Percentiles rank a stretch among this genome's conserved stretches.
Conservation (phyloP, 1,140 invertebrate species). For the Anthonomus grandis region DNA sequence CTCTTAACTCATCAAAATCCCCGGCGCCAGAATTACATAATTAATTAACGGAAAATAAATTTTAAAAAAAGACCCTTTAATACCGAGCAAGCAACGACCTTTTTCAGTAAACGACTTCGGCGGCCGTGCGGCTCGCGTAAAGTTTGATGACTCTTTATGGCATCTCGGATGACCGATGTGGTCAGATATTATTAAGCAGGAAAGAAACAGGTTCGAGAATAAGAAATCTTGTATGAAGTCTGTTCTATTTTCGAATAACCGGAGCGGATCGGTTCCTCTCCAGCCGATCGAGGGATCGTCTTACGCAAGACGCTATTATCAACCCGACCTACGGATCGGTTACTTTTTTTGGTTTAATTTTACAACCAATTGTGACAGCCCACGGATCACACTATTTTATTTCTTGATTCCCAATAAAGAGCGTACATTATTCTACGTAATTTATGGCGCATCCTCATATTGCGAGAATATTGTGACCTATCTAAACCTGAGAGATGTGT, state of each 20-base stretch:
- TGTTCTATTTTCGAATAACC: conserved; percentile 25
- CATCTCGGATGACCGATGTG: conserved; percentile 28
- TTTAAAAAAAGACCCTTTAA: conserved; percentile 14
- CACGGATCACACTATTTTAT: too few relatives aligned
- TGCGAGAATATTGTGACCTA: too few relatives aligned
- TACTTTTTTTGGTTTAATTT: conserved; percentile 11
- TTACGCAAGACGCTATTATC: conserved; percentile 25
- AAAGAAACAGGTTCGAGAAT: conserved; percentile 25
- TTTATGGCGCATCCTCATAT: too few relatives aligned
- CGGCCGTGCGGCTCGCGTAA: conserved; percentile 19
- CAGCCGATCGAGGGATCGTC: conserved; percentile 17
- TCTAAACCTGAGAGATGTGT: too few relatives aligned
- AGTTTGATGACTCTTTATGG: conserved; percentile 30
- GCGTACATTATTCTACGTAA: too few relatives aligned
- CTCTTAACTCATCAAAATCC: too few relatives aligned
- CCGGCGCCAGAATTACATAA: conserved; percentile 14
- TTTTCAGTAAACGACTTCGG: conserved; percentile 15
- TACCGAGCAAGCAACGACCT: conserved; percentile 28
- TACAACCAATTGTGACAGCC: too few relatives aligned
- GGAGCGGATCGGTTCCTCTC: conserved; percentile 17
- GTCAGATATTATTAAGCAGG: conserved; percentile 24
- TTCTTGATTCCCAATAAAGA: too few relatives aligned
- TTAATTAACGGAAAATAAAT: too few relatives aligned
- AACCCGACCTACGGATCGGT: conserved; percentile 12
- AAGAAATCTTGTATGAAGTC: conserved; percentile 23